Evolutionary conservation across 2,113 vertebrate species (phyloP).

Genomic region (Rhea pennata): DNA sequence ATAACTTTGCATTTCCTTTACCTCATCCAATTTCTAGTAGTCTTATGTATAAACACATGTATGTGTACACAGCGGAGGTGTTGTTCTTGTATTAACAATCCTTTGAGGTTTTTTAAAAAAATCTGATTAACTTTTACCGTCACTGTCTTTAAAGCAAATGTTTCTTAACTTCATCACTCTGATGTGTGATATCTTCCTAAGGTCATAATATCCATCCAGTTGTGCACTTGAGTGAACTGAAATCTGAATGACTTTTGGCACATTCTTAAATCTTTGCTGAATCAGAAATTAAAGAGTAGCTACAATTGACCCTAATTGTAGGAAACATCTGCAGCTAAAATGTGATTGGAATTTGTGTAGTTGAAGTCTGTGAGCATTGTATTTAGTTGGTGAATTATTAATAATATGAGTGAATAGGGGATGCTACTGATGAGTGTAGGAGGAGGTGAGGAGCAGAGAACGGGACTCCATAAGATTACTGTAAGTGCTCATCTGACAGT

Average conservation of each 20-base stretch:
- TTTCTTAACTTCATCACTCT: not conserved
- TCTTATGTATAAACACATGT: not conserved
- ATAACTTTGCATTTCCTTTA: not conserved
- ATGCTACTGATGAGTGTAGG: not conserved
- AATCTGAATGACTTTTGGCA: not conserved
- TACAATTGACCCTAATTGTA: fast-evolving
- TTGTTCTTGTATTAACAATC: not conserved
- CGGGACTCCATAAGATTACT: not conserved
- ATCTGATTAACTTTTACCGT: not conserved
- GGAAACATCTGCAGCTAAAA: not conserved
- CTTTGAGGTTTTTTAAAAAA: not conserved
- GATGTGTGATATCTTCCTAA: not conserved
- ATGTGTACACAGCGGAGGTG: not conserved
- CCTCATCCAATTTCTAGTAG: not conserved
- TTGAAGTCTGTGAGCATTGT: not conserved
- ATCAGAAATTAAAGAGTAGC: not conserved
- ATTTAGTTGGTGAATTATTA: not conserved
- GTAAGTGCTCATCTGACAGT: not conserved
- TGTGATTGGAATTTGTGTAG: not conserved
- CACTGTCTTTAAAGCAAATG: not conserved
- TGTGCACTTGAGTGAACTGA: not conserved
- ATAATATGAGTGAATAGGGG: not conserved
- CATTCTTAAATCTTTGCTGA: not conserved
- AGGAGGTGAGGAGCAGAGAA: not conserved
- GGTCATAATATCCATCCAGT: not conserved